Base-by-base conservation (phyloP, 2,888 invertebrate genomes). In the Crepidodera aurea region DNA sequence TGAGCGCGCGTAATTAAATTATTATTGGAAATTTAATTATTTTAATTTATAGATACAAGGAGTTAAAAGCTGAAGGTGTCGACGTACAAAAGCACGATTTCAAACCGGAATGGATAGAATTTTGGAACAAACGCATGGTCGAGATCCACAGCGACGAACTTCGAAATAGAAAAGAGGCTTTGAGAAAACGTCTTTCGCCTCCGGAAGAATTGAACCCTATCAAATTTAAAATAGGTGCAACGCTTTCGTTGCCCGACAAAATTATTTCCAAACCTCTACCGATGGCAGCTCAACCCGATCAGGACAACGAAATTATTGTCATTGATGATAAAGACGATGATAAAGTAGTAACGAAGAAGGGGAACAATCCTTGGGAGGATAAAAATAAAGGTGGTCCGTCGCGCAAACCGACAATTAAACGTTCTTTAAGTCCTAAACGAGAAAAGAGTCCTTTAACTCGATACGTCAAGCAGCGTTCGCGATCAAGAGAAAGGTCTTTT, bases 41-140 rank as follows among this genome's bases (percentile, higher is more conserved):
- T 39, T 40, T 50, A 25, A 53, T 18, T 66, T 62, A 54, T 54
- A 75, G 75, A 7, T 77, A 77, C 56, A 77, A 77, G 59, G 77
- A 77, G 58, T 67, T 77, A 32, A 76, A 77, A 63, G 58, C 66
- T 0, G 70, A 73, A 64, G 75, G 75, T 2, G 88, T 88, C 77
- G 92, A 94, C 77, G 89, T 92, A 0, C 84, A 88, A 27, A 89
- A 88, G 67, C 88, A 93, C 76, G 93, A 94, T 75, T 94, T 92
- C 77, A 93, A 93, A 71, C 91, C 93, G 0, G 94, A 94, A 74
- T 94, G 94, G 94, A 93, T 93, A 54, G 82, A 86, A 51, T 93
- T 87, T 78, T 94, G 94, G 94, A 92, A 91, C 72, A 86, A 86
- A 62, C 86, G 92, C 8, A 91, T 93, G 89, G 87, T 89, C 57